Base-by-base conservation (phyloP, 2,797 vertebrate genomes). In the Novumbra hubbsi region DNA sequence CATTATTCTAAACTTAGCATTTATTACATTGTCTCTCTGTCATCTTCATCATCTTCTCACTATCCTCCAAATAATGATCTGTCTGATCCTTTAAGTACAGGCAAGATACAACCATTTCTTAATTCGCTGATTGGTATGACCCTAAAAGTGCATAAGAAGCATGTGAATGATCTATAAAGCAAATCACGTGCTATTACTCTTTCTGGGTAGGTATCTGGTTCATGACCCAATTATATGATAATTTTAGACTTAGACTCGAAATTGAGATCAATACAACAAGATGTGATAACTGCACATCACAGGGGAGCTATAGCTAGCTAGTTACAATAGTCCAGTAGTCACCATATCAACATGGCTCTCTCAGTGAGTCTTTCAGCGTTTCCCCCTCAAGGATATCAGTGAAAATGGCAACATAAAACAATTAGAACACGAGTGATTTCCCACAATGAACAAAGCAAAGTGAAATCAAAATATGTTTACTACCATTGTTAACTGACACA, bases 381-480 rank as follows among this genome's bases (percentile, higher is more conserved):
- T 57, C 9, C 55, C 12, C 21, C 5, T 8, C 62, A 32, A 30
- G 24, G 28, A 27, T 15, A 64, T 17, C 62, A 32, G 4, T 32
- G 27, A 17, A 32, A 30, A 64, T 30, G 27, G 55, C 72, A 71
- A 79, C 67, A 78, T 63, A 75, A 84, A 77, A 80, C 81, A 79
- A 80, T 90, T 87, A 85, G 85, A 82, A 68, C 48, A 78, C 77
- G 86, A 90, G 77, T 75, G 75, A 87, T 88, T 80, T 85, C 79
- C 79, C 81, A 63, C 55, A 57, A 45, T 81, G 50, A 60, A 49
- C 57, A n/a, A 80, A 45, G 76, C 83, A 86, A 83, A 88, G 78
- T 83, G 73, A 73, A 77, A 81, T 80, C 86, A 81, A 88, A 86
- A 86, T 73, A 80, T 80, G 85, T 88, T 92, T 90, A 88, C 84